Percentiles rank a stretch among this genome's conserved stretches.
Evolutionary conservation across 2,888 invertebrate genomes (phyloP).

Genomic region (Sycophila texana): DNA sequence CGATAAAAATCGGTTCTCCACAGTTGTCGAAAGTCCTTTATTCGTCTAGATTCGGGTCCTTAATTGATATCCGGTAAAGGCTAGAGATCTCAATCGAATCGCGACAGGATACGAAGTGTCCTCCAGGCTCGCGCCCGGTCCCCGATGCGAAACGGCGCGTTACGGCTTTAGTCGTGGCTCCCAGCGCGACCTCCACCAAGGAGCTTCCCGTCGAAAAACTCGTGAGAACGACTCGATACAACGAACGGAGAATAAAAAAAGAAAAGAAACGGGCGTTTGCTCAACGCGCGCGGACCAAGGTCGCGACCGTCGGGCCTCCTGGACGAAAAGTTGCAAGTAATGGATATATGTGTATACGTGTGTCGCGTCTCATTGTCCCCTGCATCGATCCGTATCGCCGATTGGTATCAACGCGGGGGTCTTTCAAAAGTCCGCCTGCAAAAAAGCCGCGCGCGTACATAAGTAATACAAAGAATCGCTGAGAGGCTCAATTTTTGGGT

Average conservation of each 20-base stretch:
- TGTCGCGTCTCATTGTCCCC: conserved; percentile 8
- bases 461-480: too few relatives aligned
- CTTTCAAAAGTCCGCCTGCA: background rate
- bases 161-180: conserved; percentile 24
- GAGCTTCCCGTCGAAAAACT: conserved; percentile 19
- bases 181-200: conserved; percentile 12
- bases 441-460: too few relatives aligned
- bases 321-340: conserved; percentile 34
- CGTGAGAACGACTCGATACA: background rate
- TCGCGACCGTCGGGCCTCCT: conserved; percentile 7
- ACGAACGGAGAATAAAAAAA: background rate
- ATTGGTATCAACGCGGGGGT: conserved; percentile 3
- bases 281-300: conserved; percentile 35
- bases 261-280: conserved; percentile 22
- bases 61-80: too few relatives aligned
- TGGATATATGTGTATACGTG: background rate
- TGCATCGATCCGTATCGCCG: conserved; percentile 2
- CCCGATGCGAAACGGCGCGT: background rate
- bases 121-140: background rate
- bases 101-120: background rate
- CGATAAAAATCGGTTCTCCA: too few relatives aligned
- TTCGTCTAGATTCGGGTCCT: too few relatives aligned
- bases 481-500: too few relatives aligned
- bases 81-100: too few relatives aligned
- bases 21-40: too few relatives aligned